Conservation (phyloP, 1,140 invertebrate genomes). For the Diachasma alloeum region DNA sequence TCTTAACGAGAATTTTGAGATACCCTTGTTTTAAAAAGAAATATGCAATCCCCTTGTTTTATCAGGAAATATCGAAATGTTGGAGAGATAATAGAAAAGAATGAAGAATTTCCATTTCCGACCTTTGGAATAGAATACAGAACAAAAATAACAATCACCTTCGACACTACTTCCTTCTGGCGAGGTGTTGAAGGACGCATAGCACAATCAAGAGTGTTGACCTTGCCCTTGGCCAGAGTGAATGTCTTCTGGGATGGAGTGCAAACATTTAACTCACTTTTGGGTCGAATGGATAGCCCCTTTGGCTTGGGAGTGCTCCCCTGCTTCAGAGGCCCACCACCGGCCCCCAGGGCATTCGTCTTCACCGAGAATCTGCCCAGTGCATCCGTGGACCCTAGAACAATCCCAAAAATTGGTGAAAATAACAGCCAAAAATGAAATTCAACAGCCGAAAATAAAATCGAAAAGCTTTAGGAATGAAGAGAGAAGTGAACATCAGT, state of each 20-base stretch:
- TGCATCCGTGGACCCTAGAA: neutral
- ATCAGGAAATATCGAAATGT: too few species aligned
- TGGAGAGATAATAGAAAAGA: too few species aligned
- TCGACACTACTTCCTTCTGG: neutral
- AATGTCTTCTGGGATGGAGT: neutral
- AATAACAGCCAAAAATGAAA: too few species aligned
- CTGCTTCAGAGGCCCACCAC: neutral
- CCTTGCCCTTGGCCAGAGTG: neutral
- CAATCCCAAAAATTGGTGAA: neutral
- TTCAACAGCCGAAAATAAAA: too few species aligned
- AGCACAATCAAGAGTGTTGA: neutral
- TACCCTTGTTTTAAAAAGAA: too few species aligned
- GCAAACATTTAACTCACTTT: neutral
- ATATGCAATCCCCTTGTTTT: too few species aligned
- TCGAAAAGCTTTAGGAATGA: too few species aligned
- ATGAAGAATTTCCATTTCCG: too few species aligned
- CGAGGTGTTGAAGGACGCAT: neutral
- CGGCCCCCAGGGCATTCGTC: neutral
- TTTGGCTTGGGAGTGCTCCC: neutral
- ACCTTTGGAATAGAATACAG: neutral
- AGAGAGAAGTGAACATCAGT: too few species aligned
- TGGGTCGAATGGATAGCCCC: neutral
- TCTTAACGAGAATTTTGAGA: too few species aligned
- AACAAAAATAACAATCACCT: neutral
- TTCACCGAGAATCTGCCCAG: neutral